Conservation (phyloP, 37 sponge, comb jelly and placozoan species). For the Oscarella lobularis region DNA sequence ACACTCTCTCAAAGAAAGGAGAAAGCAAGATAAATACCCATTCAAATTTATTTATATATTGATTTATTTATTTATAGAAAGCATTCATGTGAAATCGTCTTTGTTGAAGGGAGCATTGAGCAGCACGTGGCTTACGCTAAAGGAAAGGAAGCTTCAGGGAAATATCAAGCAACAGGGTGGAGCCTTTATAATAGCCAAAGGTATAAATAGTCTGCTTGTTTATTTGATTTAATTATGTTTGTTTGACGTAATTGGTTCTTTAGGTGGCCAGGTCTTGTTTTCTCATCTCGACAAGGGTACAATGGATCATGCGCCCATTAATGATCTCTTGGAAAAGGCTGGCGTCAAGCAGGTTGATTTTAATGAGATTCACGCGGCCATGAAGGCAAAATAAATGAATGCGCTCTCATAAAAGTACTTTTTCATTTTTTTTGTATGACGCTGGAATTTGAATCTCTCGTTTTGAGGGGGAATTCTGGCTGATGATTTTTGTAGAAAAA, state of each 20-base stretch:
- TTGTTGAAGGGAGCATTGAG: conserved; percentile 4
- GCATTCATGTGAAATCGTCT: conserved; percentile 25
- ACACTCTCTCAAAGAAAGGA: conserved; percentile 17
- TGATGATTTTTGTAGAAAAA: too few species aligned
- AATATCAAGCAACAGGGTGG: conserved; percentile 33
- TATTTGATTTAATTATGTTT: not conserved
- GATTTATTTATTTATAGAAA: not conserved
- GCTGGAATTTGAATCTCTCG: too few species aligned
- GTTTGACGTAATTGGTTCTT: not conserved
- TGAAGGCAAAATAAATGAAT: not conserved
- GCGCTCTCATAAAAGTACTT: too few species aligned
- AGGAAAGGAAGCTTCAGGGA: conserved; percentile 13
- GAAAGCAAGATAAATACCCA: too few species aligned
- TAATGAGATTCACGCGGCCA: not conserved
- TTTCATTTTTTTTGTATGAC: too few species aligned
- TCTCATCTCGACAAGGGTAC: conserved; percentile 24
- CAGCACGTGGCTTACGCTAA: conserved; percentile 13
- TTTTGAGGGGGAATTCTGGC: too few species aligned
- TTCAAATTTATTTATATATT: conserved; percentile 1
- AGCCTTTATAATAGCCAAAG: conserved; percentile 21
- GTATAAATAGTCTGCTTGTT: conserved; percentile 1
- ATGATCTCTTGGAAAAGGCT: conserved; percentile 13
- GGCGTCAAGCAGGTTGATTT: conserved; percentile 18
- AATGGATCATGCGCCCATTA: conserved; percentile 28
- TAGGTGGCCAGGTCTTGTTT: conserved; percentile 9